Base-by-base conservation (phyloP, 2,113 vertebrate genomes). In the Tympanuchus pallidicinctus region DNA sequence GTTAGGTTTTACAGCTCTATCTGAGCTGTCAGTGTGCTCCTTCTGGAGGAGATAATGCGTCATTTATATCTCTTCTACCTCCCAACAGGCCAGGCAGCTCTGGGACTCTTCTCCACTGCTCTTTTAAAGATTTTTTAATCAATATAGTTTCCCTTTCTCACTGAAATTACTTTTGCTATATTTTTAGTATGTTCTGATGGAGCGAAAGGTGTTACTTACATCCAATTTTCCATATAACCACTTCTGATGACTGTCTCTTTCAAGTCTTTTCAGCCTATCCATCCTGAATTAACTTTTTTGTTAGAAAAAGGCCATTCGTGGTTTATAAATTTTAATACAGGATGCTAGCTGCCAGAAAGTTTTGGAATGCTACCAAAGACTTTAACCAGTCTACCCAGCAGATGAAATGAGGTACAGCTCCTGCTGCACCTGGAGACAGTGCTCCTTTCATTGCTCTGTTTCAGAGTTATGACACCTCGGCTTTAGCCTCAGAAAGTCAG, bases 301-400 rank as follows among this genome's bases (percentile, higher is more conserved):
- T 97, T 96, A 97, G 97, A 95, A 97, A 98, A 98, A 97, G 94
- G 91, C 80, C 96, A 97, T 98, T 97, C 25, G 94, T 98, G 97
- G 97, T 97, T 98, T 98, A 98, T 98, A 98, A 97, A 97, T 98
- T 98, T 98, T 97, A 97, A 98, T 98, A 97, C 96, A 97, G 97
- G 97, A 97, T 97, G 95, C 88, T 93, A 95, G 94, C 97, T 97
- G 97, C 98, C 97, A 97, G 97, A 94, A 97, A 90, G 95, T 97
- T 97, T 97, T 98, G 98, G 98, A 97, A 63, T 69, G 78, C 79
- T 84, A 94, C 97, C 98, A 97, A 96, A 95, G 93, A 82, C 93
- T 97, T 96, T 95, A 95, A 95, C 82, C 97, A 96, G 97, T 94
- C 95, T 96, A 94, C 96, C 87, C 86, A 93, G 77, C 92, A 95